phyloP scores from a whole-genome alignment of 2,113 vertebrate genomes.

The Coptodon rendalli region DNA sequence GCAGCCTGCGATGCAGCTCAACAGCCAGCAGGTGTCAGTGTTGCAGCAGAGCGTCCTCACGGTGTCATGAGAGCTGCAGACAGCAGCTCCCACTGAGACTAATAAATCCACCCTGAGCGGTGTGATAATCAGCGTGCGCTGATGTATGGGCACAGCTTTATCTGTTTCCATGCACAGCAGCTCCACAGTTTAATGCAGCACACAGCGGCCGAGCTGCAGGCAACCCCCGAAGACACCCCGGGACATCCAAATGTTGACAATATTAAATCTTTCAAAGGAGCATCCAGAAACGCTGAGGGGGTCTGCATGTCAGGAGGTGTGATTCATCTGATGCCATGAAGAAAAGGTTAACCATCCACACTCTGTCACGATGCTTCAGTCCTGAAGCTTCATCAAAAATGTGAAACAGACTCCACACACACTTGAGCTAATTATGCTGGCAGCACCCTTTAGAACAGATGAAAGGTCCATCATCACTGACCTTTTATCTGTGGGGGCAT shows the following conservation, averaged over 20 bases:
- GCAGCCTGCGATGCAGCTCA: not conserved
- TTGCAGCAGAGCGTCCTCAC: slow-evolving; percentile 27
- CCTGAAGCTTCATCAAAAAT: not conserved
- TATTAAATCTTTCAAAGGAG: not conserved
- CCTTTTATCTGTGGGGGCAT: not conserved
- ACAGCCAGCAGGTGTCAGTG: slow-evolving; percentile 56
- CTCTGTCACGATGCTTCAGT: not conserved
- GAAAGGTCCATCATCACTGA: not conserved
- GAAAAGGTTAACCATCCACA: not conserved
- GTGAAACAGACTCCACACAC: not conserved
- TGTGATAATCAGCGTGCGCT: not conserved
- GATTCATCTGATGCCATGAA: not conserved
- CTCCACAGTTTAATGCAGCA: not conserved
- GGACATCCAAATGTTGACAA: not conserved
- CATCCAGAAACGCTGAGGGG: not conserved
- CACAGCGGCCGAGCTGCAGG: not conserved
- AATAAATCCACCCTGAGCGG: not conserved
- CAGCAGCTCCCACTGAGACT: not conserved
- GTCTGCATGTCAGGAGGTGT: not conserved
- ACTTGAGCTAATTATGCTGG: not conserved
- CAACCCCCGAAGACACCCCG: not conserved
- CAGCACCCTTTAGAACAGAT: not conserved
- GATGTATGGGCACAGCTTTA: not conserved
- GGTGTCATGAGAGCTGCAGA: not conserved
- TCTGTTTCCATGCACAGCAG: not conserved